phyloP scores from a whole-genome alignment of 2,888 invertebrate species.

The Smittia aterrima region DNA sequence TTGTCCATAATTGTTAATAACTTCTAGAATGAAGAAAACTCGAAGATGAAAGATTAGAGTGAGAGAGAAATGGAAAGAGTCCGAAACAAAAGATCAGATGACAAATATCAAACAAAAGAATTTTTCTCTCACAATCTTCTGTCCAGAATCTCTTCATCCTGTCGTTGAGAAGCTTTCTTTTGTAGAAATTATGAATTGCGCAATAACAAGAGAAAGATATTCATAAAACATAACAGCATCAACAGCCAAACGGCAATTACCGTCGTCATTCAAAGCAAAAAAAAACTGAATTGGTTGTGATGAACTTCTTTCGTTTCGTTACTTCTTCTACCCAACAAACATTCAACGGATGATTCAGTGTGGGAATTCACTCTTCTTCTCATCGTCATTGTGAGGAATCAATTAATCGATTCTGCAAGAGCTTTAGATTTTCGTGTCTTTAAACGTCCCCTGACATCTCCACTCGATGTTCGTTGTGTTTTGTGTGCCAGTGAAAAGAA shows the following conservation, averaged over 20 bases:
- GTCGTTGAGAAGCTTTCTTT: neutral
- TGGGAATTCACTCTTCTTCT: neutral
- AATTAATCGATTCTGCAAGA: neutral
- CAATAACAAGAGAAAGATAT: neutral
- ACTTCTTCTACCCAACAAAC: neutral
- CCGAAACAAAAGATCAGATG: neutral
- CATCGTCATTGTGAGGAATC: neutral
- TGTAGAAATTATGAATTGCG: neutral
- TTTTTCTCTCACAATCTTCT: conserved; percentile 17
- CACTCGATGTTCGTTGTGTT: neutral
- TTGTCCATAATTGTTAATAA: conserved; percentile 16
- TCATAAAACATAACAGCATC: conserved; percentile 13
- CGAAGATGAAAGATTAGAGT: neutral
- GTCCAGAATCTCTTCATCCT: conserved; percentile 24
- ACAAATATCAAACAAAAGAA: conserved; percentile 12
- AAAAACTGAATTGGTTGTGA: neutral
- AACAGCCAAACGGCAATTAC: neutral
- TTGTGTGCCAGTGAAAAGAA: conserved; percentile 25
- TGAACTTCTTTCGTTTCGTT: neutral
- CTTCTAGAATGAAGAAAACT: conserved; percentile 21
- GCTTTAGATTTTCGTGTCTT: neutral
- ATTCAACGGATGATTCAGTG: neutral
- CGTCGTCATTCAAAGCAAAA: neutral
- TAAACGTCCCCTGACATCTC: neutral
- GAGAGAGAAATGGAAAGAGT: neutral